A percentile compares a stretch with the other conserved stretches of the same genome.
phyloP scores from a whole-genome alignment of 2,797 vertebrate species.

The Bryconaethiops microstoma region DNA sequence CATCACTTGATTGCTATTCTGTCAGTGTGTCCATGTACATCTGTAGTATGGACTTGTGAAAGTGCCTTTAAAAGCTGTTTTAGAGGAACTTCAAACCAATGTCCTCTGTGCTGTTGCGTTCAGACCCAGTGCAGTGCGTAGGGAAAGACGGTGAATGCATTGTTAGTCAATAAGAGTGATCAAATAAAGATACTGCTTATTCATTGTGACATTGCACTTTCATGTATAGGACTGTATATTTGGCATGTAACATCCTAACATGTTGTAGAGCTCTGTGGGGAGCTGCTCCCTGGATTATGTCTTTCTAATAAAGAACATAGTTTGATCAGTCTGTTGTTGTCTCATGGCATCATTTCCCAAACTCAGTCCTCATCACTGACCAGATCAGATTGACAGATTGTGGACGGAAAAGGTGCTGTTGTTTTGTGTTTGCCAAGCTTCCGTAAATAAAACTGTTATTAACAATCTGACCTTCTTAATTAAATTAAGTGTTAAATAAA shows the following conservation, averaged over 20 bases:
- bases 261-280: constrained; percentile 82
- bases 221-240: constrained; percentile 97
- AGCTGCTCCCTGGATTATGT: constrained; percentile 84
- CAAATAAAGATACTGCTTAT: constrained; percentile 82
- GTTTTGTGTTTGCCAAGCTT: too few species aligned
- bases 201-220: constrained; percentile 97
- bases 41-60: constrained; percentile 94
- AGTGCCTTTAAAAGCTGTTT: constrained; percentile 95
- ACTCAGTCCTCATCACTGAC: background rate
- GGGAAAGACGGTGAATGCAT: constrained; percentile 61
- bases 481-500: too few species aligned
- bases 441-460: too few species aligned
- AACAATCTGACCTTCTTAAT: too few species aligned
- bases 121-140: constrained; percentile 61
- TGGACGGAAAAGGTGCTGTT: too few species aligned
- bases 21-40: constrained; percentile 88
- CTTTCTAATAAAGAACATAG: constrained; percentile 98
- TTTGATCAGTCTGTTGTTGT: constrained; percentile 74
- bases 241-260: constrained; percentile 91
- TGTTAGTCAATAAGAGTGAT: constrained; percentile 69
- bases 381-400: too few species aligned
- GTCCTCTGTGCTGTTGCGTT: constrained; percentile 79
- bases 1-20: constrained; percentile 82
- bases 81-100: constrained; percentile 86
- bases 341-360: constrained; percentile 47